Evolutionary conservation across 1,140 invertebrate species (phyloP), one percentile per base, ranked within the genome.

Genomic region (Holotrichia oblita): DNA sequence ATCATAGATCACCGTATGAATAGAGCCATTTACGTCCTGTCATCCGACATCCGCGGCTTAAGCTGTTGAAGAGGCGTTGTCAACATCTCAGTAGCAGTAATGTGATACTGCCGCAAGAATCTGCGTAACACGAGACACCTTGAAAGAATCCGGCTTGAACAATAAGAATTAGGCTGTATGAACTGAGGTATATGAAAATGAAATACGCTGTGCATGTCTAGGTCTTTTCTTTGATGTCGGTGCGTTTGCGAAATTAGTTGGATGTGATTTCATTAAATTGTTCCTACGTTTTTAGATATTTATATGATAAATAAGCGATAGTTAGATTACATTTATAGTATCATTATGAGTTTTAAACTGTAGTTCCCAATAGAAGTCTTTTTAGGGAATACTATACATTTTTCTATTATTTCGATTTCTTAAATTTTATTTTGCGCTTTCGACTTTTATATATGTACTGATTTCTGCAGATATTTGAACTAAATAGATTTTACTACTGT

Each of bases 11-110:
- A 74, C 73, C 73, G 73, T 41, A 74, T 74, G 73, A 74, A 74
- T 74, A 20, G 73, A 73, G 34, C 73, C 73, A 74, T 74, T 44
- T 44, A 76, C 41, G 24, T 41, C 41, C 44, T 76, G 75, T 44
- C 75, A 76, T 44, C 75, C 75, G 75, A 76, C 75, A 76, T 76
- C 75, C 75, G 75, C 75, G 75, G 75, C 75, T 55, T 76, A 76
- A 48, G 75, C 75, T 76, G 75, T 76, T 76, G 75, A 76, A 76
- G 44, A 55, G 75, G 75, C 75, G 75, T 44, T 76, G 75, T 76
- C 75, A 76, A 20, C 75, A 76, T 76, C 75, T 76, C 75, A 44
- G 75, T 76, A 48, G 75, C 75, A 76, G 75, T 48, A 76, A 76
- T 76, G 44, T 12, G 75, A 76, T 22, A 76, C 75, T 27, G 41